Evolutionary conservation across 2,888 invertebrate genomes (phyloP).

Genomic region (Scaptomyza polygonia): DNA sequence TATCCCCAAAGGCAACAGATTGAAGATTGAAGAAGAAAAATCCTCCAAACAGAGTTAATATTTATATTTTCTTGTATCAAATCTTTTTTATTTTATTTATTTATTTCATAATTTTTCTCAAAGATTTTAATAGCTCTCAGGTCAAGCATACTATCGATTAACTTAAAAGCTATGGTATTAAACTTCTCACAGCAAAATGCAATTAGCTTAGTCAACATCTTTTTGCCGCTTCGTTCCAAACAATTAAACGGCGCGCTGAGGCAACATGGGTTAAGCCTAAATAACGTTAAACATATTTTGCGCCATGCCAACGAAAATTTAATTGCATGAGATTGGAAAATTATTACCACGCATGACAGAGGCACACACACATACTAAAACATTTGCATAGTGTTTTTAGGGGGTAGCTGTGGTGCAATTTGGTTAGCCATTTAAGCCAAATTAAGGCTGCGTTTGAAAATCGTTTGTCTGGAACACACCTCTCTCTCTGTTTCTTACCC

Average conservation of each 20-base stretch:
- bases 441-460: constrained; percentile 70
- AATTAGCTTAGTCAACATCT: constrained; percentile 46
- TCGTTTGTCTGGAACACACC: constrained; percentile 20
- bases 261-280: constrained; percentile 34
- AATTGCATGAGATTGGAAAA: constrained; percentile 80
- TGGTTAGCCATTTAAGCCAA: constrained; percentile 77
- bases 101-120: background rate
- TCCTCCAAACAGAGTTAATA: too few species aligned
- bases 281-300: constrained; percentile 36
- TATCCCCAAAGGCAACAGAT: background rate
- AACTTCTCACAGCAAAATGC: constrained; percentile 56
- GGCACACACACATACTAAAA: constrained; percentile 6
- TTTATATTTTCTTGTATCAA: too few species aligned
- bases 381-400: constrained; percentile 61
- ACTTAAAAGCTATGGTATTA: constrained; percentile 20
- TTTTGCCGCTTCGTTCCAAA: constrained; percentile 4
- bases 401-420: constrained; percentile 63
- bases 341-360: constrained; percentile 63
- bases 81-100: background rate
- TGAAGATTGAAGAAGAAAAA: too few species aligned
- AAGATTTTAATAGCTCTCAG: background rate
- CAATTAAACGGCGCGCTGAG: constrained; percentile 52
- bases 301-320: constrained; percentile 68
- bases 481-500: background rate
- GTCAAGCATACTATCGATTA: background rate